These are phyloP conservation scores for Pammene fasciana DNA, from an alignment of 2,888 invertebrate species.

Conservation along the genomic window DNA sequence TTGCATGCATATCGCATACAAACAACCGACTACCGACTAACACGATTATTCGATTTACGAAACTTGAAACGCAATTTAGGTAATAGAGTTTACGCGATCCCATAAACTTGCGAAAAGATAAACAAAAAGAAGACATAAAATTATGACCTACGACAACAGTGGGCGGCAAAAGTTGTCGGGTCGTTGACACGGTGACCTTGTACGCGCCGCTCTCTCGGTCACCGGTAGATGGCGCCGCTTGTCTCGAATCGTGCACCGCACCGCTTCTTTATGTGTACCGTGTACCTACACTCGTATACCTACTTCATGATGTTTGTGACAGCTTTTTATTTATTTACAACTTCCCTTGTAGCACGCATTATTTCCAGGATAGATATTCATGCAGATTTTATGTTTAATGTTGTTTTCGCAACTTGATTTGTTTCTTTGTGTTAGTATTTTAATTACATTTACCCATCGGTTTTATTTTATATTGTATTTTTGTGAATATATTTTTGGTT, in stretches of 20 bases:
- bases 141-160: slow-evolving; percentile 84
- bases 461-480: too few species aligned
- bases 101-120: slow-evolving; percentile 82
- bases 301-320: slow-evolving; percentile 29
- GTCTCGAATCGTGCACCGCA: slow-evolving; percentile 44
- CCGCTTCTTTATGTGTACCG: slow-evolving; percentile 31
- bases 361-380: neutral
- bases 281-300: too few species aligned
- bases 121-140: slow-evolving; percentile 84
- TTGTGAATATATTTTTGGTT: too few species aligned
- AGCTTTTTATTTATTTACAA: slow-evolving; percentile 31
- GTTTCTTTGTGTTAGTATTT: too few species aligned
- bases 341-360: neutral
- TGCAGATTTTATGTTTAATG: neutral
- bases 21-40: slow-evolving; percentile 19
- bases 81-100: slow-evolving; percentile 71
- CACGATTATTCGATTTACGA: slow-evolving; percentile 20
- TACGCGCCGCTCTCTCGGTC: slow-evolving; percentile 57
- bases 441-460: too few species aligned
- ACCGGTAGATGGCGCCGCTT: slow-evolving; percentile 69
- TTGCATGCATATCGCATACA: slow-evolving; percentile 33
- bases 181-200: slow-evolving; percentile 82
- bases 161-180: slow-evolving; percentile 82
- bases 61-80: slow-evolving; percentile 49
- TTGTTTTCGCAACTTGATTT: too few species aligned